Evolutionary conservation across 2,797 vertebrate species (phyloP).

Genomic region (Telmatherina bonti): DNA sequence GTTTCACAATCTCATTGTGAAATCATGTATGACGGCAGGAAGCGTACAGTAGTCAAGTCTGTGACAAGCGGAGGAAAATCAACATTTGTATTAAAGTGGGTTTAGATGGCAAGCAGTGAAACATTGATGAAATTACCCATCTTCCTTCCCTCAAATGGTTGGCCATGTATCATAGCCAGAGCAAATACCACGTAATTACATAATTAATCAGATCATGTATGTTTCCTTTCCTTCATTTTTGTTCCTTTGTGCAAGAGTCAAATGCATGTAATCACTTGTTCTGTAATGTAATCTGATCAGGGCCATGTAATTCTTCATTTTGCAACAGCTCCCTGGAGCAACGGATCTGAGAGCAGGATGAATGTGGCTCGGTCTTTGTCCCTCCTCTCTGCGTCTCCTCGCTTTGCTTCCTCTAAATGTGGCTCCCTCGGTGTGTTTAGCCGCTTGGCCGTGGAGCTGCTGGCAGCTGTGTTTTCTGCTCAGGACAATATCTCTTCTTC

Average conservation of each 20-base stretch:
- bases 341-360: conserved; percentile 72
- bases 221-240: conserved; percentile 71
- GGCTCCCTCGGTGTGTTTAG: conserved; percentile 69
- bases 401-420: conserved; percentile 61
- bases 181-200: conserved; percentile 78
- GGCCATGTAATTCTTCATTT: conserved; percentile 82
- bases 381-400: conserved; percentile 47
- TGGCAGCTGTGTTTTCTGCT: conserved; percentile 60
- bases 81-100: conserved; percentile 50
- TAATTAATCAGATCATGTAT: conserved; percentile 83
- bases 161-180: conserved; percentile 74
- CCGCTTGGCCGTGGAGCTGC: conserved; percentile 57
- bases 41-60: conserved; percentile 4
- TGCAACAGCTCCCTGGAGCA: conserved; percentile 82
- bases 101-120: conserved; percentile 57
- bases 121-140: conserved; percentile 72
- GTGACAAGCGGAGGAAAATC: conserved; percentile 31
- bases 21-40: conserved; percentile 7
- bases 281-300: conserved; percentile 82
- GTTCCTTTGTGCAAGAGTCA: conserved; percentile 74
- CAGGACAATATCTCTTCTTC: conserved; percentile 65
- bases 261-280: conserved; percentile 80
- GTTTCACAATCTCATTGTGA: not conserved
- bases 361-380: conserved; percentile 59
- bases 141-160: conserved; percentile 56